Base-by-base conservation (phyloP, 2,888 invertebrate genomes). In the Eurytoma adleriae region DNA sequence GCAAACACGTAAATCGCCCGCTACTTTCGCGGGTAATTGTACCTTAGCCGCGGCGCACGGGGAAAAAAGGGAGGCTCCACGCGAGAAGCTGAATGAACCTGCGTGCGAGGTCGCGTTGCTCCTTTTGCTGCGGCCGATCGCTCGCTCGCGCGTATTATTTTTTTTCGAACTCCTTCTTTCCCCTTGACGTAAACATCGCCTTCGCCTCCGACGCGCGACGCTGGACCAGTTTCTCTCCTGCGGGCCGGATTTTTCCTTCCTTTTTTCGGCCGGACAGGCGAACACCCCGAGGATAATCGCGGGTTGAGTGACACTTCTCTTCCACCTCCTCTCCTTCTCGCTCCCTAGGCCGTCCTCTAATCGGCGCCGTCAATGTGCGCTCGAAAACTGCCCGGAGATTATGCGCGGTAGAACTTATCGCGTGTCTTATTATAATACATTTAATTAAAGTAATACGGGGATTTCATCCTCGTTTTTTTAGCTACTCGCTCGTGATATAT, bases 111-210 rank as follows among this genome's bases (percentile, higher is more conserved):
- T 62, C 30, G 30, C 7, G 16, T 40, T n/a, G 30, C 12, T 40
- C 62, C 62, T 62, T 27, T n/a, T 16, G 27, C 40, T n/a, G 30
- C 30, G n/a, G 18, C n/a, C 64, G 48, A 64, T 18, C 40, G 13
- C 64, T 40, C 64, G 30, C 18, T 18, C 40, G 64, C 20, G 16
- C 57, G 16, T 40, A 24, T 69, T 16, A 0, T 57, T 48, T 59
- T 16, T 40, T 71, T 48, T 40, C 7, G 40, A 4, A 7, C 40
- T 40, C 40, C 24, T 52, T 67, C 16, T 50, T 73, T 20, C 50
- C n/a, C 64, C 24, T 64, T 24, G 74, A 69, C 80, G 68, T 80
- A 79, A 80, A 80, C 82, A 80, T 78, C 77, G 75, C 40, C 77
- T 78, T 74, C 54, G 68, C 68, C 70, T 56, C 56, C 75, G 61